Conservation (phyloP, 2,888 invertebrate species). For the Aspidiotus rigidus region DNA sequence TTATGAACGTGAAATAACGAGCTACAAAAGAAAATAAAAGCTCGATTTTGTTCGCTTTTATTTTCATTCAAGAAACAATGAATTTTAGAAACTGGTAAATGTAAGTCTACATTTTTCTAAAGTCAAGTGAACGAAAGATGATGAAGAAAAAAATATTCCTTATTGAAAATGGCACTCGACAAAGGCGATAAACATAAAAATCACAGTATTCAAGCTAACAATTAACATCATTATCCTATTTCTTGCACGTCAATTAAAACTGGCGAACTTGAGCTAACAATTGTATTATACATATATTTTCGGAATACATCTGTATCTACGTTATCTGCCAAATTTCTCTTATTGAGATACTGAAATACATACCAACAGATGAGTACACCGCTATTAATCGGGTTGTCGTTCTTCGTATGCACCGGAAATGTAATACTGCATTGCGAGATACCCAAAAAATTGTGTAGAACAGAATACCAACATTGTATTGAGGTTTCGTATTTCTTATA, state of each 20-base stretch:
- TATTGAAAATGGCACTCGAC: too few relatives aligned
- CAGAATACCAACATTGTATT: conserved; percentile 20
- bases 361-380: conserved; percentile 25
- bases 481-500: conserved; percentile 13
- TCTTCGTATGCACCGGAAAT: conserved; percentile 9
- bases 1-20: too few relatives aligned
- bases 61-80: too few relatives aligned
- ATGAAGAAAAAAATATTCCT: too few relatives aligned
- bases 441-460: conserved; percentile 13
- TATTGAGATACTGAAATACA: conserved; percentile 23
- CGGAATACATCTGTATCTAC: conserved; percentile 17
- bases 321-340: conserved; percentile 18
- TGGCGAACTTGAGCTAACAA: conserved; percentile 14
- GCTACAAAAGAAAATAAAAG: too few relatives aligned
- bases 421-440: conserved; percentile 15
- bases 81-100: too few relatives aligned
- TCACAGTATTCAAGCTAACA: too few relatives aligned
- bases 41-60: too few relatives aligned
- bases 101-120: too few relatives aligned
- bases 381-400: conserved; percentile 13
- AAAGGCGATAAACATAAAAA: too few relatives aligned
- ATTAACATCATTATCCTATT: too few relatives aligned
- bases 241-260: neutral
- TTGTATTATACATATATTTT: conserved; percentile 18
- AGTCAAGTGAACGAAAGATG: too few relatives aligned